A percentile compares a stretch with the other conserved stretches of the same genome.
Evolutionary conservation across 37 sponge, comb jelly and placozoan species (phyloP).

Genomic region (Tethya wilhelma): DNA sequence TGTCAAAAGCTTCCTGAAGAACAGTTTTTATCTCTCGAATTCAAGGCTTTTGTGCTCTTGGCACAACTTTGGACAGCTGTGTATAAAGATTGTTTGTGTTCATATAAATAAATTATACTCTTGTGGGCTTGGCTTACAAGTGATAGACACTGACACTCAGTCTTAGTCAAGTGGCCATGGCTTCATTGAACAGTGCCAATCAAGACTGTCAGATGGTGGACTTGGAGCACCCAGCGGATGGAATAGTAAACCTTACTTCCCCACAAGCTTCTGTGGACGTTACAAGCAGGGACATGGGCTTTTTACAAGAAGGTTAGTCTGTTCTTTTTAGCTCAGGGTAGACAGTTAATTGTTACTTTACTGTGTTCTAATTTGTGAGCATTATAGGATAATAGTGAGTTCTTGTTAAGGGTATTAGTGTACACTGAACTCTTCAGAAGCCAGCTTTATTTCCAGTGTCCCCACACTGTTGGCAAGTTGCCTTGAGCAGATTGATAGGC

Average conservation of each 20-base stretch:
- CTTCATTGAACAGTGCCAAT: too few relatives aligned
- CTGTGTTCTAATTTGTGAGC: background rate
- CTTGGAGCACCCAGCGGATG: constrained; percentile 2
- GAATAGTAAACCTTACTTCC: constrained; percentile 20
- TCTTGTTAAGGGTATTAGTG: background rate
- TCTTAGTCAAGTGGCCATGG: too few relatives aligned
- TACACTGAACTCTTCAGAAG: background rate
- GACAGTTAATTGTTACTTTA: constrained; percentile 14
- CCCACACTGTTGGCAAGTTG: too few relatives aligned
- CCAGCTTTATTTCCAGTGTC: background rate
- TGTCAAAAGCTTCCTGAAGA: too few relatives aligned
- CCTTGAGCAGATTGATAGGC: too few relatives aligned
- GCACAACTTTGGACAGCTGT: too few relatives aligned
- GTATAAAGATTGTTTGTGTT: too few relatives aligned
- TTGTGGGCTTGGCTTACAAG: too few relatives aligned
- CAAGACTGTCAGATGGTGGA: background rate
- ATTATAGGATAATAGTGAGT: background rate
- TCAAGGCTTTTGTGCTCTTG: too few relatives aligned
- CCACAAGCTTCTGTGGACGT: constrained; percentile 44
- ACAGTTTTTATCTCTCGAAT: too few relatives aligned
- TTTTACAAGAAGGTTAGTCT: constrained; percentile 43
- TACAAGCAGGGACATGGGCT: constrained; percentile 30
- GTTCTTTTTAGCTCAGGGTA: background rate
- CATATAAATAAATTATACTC: too few relatives aligned
- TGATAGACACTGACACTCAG: too few relatives aligned